Evolutionary conservation across 2,113 vertebrate species (phyloP).

Genomic region (Strix uralensis): DNA sequence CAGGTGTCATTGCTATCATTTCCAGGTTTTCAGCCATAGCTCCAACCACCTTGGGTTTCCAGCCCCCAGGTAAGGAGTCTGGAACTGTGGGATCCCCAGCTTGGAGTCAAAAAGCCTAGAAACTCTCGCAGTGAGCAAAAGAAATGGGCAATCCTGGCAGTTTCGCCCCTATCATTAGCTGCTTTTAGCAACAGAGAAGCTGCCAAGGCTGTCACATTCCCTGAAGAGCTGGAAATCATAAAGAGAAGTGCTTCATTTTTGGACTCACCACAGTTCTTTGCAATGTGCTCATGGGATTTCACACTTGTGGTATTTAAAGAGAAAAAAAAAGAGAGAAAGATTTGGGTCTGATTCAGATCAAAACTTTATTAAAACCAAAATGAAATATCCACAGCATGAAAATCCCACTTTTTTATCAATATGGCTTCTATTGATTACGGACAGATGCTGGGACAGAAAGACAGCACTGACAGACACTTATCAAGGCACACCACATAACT

Average conservation of each 20-base stretch:
- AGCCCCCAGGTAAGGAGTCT: neutral
- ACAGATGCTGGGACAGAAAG: neutral
- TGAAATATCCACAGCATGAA: neutral
- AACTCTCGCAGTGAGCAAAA: neutral
- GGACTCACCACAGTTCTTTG: neutral
- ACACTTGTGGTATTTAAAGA: neutral
- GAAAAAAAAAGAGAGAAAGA: too few species aligned
- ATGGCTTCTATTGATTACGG: neutral
- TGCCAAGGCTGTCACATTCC: neutral
- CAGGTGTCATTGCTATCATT: neutral
- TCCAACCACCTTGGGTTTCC: neutral
- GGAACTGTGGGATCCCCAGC: neutral
- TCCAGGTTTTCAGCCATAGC: neutral
- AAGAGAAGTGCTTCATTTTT: neutral
- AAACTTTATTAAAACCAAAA: neutral
- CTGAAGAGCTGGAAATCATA: neutral
- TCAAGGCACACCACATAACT: neutral
- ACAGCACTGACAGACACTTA: neutral
- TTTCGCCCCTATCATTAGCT: neutral
- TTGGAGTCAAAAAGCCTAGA: neutral
- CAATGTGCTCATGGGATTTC: neutral
- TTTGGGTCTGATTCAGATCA: neutral
- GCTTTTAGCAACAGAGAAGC: neutral
- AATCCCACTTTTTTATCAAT: neutral
- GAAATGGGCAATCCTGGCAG: neutral